phyloP scores from a whole-genome alignment of 1,140 invertebrate genomes.

The Dendroctonus ponderosae region DNA sequence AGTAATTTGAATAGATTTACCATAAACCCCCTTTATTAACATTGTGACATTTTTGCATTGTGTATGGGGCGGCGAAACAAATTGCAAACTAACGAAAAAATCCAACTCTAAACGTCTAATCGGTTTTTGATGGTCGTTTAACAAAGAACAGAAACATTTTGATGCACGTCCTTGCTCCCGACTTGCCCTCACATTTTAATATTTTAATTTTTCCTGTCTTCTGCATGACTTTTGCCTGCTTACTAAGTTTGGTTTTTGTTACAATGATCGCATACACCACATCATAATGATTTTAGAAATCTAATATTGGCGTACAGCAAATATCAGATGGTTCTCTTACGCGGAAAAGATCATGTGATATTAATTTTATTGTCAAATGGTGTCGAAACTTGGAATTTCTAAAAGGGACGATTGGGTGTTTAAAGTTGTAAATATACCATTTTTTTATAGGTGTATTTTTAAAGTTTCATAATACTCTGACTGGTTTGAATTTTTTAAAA shows the following conservation, averaged over 20 bases:
- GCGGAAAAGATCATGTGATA: too few species aligned
- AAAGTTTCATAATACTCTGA: too few species aligned
- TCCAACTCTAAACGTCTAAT: slow-evolving; percentile 53
- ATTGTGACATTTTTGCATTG: slow-evolving; percentile 70
- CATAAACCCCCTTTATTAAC: slow-evolving; percentile 38
- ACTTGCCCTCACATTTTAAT: slow-evolving; percentile 48
- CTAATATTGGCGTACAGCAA: background rate
- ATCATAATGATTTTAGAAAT: slow-evolving; percentile 7
- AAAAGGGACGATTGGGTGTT: too few species aligned
- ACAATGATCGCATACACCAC: slow-evolving; percentile 39
- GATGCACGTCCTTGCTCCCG: slow-evolving; percentile 51
- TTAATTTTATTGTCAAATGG: too few species aligned
- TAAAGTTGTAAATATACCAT: too few species aligned
- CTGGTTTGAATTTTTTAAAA: too few species aligned
- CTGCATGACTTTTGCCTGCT: slow-evolving; percentile 62
- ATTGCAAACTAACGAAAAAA: slow-evolving; percentile 39
- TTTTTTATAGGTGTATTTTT: too few species aligned
- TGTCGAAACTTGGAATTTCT: too few species aligned
- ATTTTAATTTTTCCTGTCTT: slow-evolving; percentile 30
- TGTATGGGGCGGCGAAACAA: slow-evolving; percentile 67
- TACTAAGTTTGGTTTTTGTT: slow-evolving; percentile 52
- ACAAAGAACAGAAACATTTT: slow-evolving; percentile 46
- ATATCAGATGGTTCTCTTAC: background rate
- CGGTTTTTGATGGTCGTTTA: slow-evolving; percentile 61
- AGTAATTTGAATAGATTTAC: background rate